These are phyloP conservation scores for Anagrus nilaparvatae DNA, from an alignment of 1,140 invertebrate genomes.

Conservation along the genomic window DNA sequence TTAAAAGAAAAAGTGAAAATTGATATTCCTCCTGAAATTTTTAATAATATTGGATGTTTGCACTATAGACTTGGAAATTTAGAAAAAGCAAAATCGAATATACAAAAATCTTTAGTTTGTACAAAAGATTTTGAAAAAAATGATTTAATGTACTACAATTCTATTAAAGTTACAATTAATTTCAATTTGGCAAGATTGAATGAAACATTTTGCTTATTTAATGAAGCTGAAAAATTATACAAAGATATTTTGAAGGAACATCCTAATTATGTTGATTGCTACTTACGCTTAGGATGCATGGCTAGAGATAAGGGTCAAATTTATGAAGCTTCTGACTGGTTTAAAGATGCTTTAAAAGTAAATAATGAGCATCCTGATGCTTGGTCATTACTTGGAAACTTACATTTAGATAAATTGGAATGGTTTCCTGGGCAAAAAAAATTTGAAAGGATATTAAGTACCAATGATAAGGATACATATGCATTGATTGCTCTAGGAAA, in stretches of 20 bases:
- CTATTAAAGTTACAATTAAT: slow-evolving; percentile 91
- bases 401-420: slow-evolving; percentile 94
- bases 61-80: slow-evolving; percentile 82
- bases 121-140: slow-evolving; percentile 70
- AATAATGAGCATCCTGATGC: slow-evolving; percentile 96
- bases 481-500: slow-evolving; percentile 96
- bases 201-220: slow-evolving; percentile 85
- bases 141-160: slow-evolving; percentile 90
- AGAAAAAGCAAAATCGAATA: slow-evolving; percentile 71
- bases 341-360: slow-evolving; percentile 90
- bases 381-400: slow-evolving; percentile 92
- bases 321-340: slow-evolving; percentile 98
- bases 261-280: slow-evolving; percentile 98
- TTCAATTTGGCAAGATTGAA: slow-evolving; percentile 93
- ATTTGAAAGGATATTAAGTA: slow-evolving; percentile 93
- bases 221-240: slow-evolving; percentile 91
- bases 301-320: slow-evolving; percentile 94
- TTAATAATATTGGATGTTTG: slow-evolving; percentile 96
- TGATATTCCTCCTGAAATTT: slow-evolving; percentile 93
- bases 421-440: slow-evolving; percentile 98
- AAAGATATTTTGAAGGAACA: slow-evolving; percentile 94
- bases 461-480: slow-evolving; percentile 84
- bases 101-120: slow-evolving; percentile 75
- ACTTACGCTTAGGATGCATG: slow-evolving; percentile 88
- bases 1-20: slow-evolving; percentile 86